Evolutionary conservation across 2,888 invertebrate genomes (phyloP).

Genomic region (Aphodius sticticus): DNA sequence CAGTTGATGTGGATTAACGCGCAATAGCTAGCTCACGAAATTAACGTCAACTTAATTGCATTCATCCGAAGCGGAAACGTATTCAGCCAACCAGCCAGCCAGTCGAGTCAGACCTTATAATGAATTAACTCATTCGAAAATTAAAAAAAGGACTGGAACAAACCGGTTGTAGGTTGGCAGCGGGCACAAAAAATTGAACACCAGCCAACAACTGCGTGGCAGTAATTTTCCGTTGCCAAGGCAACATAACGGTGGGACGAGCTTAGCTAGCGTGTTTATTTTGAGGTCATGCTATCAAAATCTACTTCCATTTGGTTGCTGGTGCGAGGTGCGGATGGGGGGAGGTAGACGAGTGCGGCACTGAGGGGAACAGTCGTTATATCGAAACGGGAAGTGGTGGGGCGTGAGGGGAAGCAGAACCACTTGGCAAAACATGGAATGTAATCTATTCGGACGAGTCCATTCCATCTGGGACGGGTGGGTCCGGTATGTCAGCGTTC

Average conservation of each 20-base stretch:
- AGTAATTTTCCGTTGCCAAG: not conserved
- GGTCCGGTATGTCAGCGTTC: constrained; percentile 25
- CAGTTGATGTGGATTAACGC: too few species aligned
- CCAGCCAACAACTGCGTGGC: not conserved
- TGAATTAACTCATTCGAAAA: not conserved
- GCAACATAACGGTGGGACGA: not conserved
- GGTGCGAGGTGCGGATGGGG: constrained; percentile 14
- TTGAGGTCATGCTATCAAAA: constrained; percentile 30
- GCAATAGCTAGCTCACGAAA: too few species aligned
- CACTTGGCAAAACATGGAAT: constrained; percentile 41
- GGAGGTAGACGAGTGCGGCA: constrained; percentile 16
- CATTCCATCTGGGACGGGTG: constrained; percentile 34
- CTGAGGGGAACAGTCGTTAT: constrained; percentile 29
- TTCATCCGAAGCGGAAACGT: not conserved
- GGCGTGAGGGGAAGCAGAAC: constrained; percentile 31
- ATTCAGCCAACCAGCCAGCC: not conserved
- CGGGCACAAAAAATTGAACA: not conserved
- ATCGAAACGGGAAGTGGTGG: constrained; percentile 25
- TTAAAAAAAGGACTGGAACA: not conserved
- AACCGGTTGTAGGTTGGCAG: not conserved
- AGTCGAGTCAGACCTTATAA: too few species aligned
- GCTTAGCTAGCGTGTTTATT: not conserved
- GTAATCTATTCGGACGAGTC: constrained; percentile 38
- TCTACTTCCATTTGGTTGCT: constrained; percentile 37
- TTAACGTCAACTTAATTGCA: too few species aligned